Base-by-base conservation (phyloP, 2,888 invertebrate genomes). In the Lithophane semibrunnea region DNA sequence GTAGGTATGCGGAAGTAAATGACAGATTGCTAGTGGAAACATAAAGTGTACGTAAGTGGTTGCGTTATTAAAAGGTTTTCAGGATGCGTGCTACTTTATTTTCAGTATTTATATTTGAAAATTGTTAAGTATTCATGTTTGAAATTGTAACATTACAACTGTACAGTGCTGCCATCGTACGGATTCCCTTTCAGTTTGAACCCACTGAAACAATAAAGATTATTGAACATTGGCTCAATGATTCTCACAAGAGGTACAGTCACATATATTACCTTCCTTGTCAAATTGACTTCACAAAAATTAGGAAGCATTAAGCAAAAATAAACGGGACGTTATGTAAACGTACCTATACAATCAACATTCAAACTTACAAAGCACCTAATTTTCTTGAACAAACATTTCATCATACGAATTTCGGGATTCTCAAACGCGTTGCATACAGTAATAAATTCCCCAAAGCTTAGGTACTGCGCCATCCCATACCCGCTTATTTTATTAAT, bases 401-500 rank as follows among this genome's bases (percentile, higher is more conserved):
- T 49, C 42, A 1, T 78, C 52, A 58, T 16, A 64, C 52, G 24
- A 67, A 70, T 72, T 61, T 66, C 37, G 21, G 56, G 12, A 72
- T 71, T 68, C 49, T 64, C n/a, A 68, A 73, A 80, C 72, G 8
- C 37, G 73, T 47, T 73, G 49, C 54, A 66, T 12, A 42, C 13
- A 4, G 69, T 66, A 63, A 75, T 75, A 79, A 73, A 79, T 75
- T 83, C 58, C 29, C 69, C 24, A 56, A 73, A 69, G 80, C 69
- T 74, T 72, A 60, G 29, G 63, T 72, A 52, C 63, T 21, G n/a
- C 63, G 63, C 75, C 65, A 68, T 74, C 61, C 73, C 68, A 63
- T 71, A 65, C 29, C 29, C 74, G 49, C 68, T 66, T 75, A 79
- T 83, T 84, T 82, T 86, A 84, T 86, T 84, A 86, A 86, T 86